Evolutionary conservation across 2,888 invertebrate species (phyloP).

Genomic region (Meloe dianella): DNA sequence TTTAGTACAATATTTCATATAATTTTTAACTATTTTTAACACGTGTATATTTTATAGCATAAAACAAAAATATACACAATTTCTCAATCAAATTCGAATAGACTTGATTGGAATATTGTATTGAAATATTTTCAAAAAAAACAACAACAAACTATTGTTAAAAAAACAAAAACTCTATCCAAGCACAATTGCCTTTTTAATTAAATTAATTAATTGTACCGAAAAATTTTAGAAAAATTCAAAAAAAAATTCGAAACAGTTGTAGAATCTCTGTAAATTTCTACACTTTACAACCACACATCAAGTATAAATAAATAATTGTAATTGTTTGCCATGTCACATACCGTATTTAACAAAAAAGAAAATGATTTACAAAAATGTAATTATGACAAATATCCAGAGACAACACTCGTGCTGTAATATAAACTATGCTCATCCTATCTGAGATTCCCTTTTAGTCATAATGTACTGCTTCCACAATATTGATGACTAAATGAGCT

Average conservation of each 20-base stretch:
- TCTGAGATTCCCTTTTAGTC: constrained; percentile 53
- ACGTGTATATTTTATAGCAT: not conserved
- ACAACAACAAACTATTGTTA: not conserved
- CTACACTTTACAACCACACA: constrained; percentile 42
- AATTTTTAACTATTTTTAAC: not conserved
- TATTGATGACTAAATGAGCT: constrained; percentile 57
- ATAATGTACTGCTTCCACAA: constrained; percentile 57
- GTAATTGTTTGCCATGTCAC: constrained; percentile 52
- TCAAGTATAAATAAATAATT: constrained; percentile 29
- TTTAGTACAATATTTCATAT: not conserved
- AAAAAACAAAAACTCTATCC: constrained; percentile 23
- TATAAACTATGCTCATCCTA: constrained; percentile 40
- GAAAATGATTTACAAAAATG: constrained; percentile 3
- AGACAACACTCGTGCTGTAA: constrained; percentile 32
- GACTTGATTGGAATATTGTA: constrained; percentile 7
- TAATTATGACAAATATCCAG: not conserved
- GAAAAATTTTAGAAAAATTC: not conserved
- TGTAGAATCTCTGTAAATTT: constrained; percentile 39
- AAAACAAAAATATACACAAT: not conserved
- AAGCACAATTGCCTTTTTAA: constrained; percentile 41
- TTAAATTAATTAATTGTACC: constrained; percentile 33
- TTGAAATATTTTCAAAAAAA: constrained; percentile 4
- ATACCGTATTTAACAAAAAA: constrained; percentile 46
- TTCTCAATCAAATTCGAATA: not conserved
- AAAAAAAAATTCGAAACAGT: constrained; percentile 25